phyloP scores from a whole-genome alignment of 2,113 vertebrate genomes.

The Rhinolophus sinicus region DNA sequence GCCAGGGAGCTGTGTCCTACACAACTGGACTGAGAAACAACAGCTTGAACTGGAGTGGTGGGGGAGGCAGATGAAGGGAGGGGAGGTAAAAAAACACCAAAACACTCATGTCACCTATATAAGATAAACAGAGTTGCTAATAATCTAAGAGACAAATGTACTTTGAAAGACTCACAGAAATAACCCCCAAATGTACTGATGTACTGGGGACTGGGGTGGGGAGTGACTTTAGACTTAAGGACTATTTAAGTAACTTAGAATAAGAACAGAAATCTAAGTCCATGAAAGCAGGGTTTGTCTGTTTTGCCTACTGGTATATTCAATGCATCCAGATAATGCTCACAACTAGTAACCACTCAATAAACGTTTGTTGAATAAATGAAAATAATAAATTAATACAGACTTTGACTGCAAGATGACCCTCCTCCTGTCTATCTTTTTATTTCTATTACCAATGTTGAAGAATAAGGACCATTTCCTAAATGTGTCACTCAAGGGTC shows the following conservation, averaged over 20 bases:
- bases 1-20: no score
- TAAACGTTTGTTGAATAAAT: conserved; percentile 39
- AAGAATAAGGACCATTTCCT: background rate
- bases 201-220: no score
- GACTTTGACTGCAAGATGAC: conserved; percentile 22
- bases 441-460: background rate
- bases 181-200: background rate
- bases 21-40: no score
- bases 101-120: conserved; percentile 22
- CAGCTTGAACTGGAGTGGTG: no score
- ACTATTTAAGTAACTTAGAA: background rate
- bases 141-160: background rate
- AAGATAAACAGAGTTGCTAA: conserved; percentile 6
- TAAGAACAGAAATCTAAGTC: background rate
- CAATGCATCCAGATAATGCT: background rate
- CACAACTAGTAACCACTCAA: background rate
- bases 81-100: background rate
- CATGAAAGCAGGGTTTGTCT: background rate
- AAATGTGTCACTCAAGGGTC: background rate
- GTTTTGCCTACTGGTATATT: background rate
- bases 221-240: conserved; percentile 20
- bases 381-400: background rate
- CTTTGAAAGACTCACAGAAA: conserved; percentile 26
- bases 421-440: background rate
- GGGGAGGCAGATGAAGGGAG: no score